A percentile compares a stretch with the other conserved stretches of the same genome.
These are phyloP conservation scores for Pipistrellus kuhlii DNA, from an alignment of 2,797 vertebrate genomes.

Conservation along the genomic window DNA sequence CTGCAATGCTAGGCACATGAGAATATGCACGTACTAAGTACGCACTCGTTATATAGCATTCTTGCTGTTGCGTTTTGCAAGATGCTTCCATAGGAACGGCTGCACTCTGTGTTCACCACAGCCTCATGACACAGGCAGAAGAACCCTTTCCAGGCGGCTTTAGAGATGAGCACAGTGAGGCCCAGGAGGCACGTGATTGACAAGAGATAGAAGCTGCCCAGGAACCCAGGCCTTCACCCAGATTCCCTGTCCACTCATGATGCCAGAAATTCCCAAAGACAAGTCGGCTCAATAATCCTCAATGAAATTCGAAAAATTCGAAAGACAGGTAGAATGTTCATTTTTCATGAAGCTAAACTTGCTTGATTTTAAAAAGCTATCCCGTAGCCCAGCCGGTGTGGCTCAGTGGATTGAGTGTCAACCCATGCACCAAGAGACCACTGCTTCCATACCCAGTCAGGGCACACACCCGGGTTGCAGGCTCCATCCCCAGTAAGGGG, in stretches of 20 bases:
- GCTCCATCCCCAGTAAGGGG: too few species aligned
- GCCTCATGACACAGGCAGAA: background rate
- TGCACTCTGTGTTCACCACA: background rate
- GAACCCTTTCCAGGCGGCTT: background rate
- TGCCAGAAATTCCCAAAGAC: background rate
- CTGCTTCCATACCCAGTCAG: too few species aligned
- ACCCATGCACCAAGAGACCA: too few species aligned
- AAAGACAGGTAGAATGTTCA: background rate
- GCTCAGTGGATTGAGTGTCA: too few species aligned
- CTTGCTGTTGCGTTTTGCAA: background rate
- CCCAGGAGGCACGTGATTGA: background rate
- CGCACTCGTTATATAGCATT: background rate
- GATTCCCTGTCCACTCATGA: background rate
- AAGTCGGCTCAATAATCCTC: background rate
- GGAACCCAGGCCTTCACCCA: background rate
- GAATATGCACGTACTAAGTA: background rate
- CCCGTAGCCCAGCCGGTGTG: background rate
- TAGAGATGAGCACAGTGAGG: background rate
- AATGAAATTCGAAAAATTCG: conserved; percentile 14
- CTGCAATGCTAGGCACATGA: background rate
- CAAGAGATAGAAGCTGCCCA: background rate
- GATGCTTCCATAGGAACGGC: background rate
- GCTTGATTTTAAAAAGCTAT: conserved; percentile 31
- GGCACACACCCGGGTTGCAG: too few species aligned
- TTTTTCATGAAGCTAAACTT: conserved; percentile 12